These are phyloP conservation scores for Siderastrea siderea DNA, from an alignment of 92 coral and sea anemone genomes.

Conservation along the genomic window DNA sequence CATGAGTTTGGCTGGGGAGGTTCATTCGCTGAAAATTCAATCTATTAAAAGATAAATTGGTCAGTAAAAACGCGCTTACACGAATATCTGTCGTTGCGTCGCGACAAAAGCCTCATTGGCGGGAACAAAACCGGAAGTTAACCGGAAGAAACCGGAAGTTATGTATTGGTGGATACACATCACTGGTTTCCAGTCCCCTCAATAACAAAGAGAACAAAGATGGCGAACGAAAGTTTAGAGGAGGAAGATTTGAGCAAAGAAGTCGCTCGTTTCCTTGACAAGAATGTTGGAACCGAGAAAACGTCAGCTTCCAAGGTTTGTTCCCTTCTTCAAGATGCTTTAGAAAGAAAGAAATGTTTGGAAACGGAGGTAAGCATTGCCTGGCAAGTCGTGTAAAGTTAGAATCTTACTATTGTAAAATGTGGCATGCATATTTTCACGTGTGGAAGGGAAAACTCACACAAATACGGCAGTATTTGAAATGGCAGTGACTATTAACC, in stretches of 20 bases:
- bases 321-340: constrained; percentile 44
- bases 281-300: constrained; percentile 48
- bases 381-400: not conserved
- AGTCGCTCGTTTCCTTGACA: constrained; percentile 59
- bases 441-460: too few species aligned
- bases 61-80: too few species aligned
- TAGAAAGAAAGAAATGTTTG: constrained; percentile 52
- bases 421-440: not conserved
- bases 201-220: constrained; percentile 30
- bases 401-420: not conserved
- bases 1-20: too few species aligned
- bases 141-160: not conserved
- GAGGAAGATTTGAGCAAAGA: constrained; percentile 29
- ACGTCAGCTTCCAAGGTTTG: constrained; percentile 38
- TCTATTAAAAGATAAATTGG: too few species aligned
- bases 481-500: too few species aligned
- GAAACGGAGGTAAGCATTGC: constrained; percentile 53
- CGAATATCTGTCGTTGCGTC: too few species aligned
- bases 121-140: not conserved
- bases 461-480: too few species aligned
- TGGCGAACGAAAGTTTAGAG: constrained; percentile 57
- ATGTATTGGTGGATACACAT: not conserved
- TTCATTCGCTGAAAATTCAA: too few species aligned
- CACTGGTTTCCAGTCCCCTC: constrained; percentile 25
- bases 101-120: too few species aligned